phyloP scores from a whole-genome alignment of 2,113 vertebrate species.

The Cavia porcellus region DNA sequence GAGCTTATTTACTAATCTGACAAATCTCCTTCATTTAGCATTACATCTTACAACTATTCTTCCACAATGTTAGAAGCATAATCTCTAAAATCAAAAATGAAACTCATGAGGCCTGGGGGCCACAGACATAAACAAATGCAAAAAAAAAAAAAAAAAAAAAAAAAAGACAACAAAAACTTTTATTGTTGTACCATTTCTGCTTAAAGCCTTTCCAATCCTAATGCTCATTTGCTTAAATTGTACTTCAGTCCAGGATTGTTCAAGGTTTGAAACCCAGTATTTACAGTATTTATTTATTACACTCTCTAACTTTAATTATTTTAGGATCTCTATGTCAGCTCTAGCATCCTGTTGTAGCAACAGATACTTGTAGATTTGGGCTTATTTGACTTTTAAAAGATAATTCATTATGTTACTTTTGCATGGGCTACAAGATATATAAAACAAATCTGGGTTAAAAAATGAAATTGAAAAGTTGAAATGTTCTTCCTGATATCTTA shows the following conservation, averaged over 20 bases:
- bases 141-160: no score
- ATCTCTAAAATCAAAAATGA: neutral
- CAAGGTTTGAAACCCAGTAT: neutral
- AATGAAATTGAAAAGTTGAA: conserved; percentile 44
- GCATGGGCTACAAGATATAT: neutral
- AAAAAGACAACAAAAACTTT: neutral
- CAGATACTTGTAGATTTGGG: neutral
- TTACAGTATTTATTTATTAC: neutral
- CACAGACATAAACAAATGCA: no score
- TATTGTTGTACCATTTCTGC: neutral
- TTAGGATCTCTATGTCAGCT: neutral
- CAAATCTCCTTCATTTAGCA: neutral
- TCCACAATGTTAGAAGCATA: neutral
- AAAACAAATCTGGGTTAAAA: neutral
- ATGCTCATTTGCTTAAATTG: neutral
- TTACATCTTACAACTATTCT: neutral
- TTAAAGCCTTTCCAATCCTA: neutral
- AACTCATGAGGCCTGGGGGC: no score
- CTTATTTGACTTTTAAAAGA: neutral
- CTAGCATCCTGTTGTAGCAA: neutral
- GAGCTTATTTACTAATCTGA: neutral
- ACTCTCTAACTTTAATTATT: neutral
- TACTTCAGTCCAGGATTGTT: neutral
- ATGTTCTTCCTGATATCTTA: neutral
- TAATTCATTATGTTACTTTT: neutral